Conservation (phyloP, 2,113 vertebrate genomes). For the Silurus meridionalis region DNA sequence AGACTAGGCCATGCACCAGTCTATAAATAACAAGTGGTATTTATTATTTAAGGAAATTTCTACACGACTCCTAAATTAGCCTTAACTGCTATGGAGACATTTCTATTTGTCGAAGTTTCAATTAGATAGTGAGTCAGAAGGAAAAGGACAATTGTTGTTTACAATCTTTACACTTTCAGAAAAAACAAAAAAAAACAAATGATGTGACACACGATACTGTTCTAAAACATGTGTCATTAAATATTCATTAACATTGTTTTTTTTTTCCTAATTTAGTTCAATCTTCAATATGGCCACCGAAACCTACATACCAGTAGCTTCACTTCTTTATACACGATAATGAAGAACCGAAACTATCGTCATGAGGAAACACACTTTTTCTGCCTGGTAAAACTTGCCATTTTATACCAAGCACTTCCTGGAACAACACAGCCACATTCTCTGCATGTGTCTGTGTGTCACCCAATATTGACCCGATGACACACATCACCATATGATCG, state of each 20-base stretch:
- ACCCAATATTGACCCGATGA: not conserved
- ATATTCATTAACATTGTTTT: not conserved
- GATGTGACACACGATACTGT: too few relatives aligned
- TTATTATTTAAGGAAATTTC: not conserved
- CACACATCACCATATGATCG: not conserved
- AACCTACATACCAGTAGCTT: not conserved
- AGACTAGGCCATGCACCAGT: not conserved
- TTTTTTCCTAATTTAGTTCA: not conserved
- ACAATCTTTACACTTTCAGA: not conserved
- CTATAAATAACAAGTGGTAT: not conserved
- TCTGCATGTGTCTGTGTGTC: not conserved
- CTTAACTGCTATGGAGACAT: not conserved
- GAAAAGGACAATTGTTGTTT: not conserved
- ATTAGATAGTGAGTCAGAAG: not conserved
- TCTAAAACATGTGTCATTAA: not conserved
- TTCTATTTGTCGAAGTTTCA: not conserved
- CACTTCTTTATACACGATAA: not conserved
- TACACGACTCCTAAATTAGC: not conserved
- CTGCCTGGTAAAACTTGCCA: not conserved
- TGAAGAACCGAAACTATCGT: not conserved
- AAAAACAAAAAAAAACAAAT: not conserved
- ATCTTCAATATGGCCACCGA: not conserved
- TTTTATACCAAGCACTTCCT: conserved; percentile 3
- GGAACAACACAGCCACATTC: not conserved
- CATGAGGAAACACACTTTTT: not conserved